These are phyloP conservation scores for Adela reaumurella DNA, from an alignment of 2,888 invertebrate genomes.

Conservation along the genomic window DNA sequence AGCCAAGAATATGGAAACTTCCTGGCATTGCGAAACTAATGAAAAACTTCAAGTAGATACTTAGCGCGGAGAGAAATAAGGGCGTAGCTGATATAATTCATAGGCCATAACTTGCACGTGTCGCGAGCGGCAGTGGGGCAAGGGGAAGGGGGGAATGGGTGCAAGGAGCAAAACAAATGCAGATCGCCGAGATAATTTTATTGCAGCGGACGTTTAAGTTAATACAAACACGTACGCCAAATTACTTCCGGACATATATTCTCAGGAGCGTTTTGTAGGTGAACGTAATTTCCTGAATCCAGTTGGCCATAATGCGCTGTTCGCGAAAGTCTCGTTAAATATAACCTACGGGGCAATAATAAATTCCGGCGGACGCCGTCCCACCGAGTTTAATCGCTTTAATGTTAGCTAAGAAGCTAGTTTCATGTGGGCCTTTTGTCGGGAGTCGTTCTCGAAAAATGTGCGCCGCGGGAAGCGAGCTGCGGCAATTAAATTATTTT, in stretches of 20 bases:
- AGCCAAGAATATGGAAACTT: too few species aligned
- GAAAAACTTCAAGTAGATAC: too few species aligned
- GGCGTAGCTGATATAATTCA: too few species aligned
- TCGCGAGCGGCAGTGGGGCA: too few species aligned
- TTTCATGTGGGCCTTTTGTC: constrained; percentile 7
- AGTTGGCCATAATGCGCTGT: constrained; percentile 23
- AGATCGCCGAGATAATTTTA: constrained; percentile 32
- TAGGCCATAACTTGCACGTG: too few species aligned
- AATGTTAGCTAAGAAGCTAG: constrained; percentile 9
- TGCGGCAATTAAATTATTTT: constrained; percentile 4
- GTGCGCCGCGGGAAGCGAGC: constrained; percentile 3
- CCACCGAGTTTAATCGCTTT: constrained; percentile 10
- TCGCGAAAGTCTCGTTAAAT: constrained; percentile 13
- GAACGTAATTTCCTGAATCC: constrained; percentile 31
- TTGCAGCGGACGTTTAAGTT: constrained; percentile 28
- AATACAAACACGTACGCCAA: constrained; percentile 36
- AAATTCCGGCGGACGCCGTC: constrained; percentile 8
- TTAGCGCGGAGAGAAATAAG: too few species aligned
- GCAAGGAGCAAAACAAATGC: constrained; percentile 18
- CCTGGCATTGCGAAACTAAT: too few species aligned
- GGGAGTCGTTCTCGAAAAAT: background rate
- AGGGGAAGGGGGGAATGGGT: too few species aligned
- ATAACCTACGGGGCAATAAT: constrained; percentile 8
- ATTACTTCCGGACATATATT: constrained; percentile 33
- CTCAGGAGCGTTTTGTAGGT: constrained; percentile 29